Base-by-base conservation (phyloP, 2,888 invertebrate genomes). In the Nebria brevicollis region DNA sequence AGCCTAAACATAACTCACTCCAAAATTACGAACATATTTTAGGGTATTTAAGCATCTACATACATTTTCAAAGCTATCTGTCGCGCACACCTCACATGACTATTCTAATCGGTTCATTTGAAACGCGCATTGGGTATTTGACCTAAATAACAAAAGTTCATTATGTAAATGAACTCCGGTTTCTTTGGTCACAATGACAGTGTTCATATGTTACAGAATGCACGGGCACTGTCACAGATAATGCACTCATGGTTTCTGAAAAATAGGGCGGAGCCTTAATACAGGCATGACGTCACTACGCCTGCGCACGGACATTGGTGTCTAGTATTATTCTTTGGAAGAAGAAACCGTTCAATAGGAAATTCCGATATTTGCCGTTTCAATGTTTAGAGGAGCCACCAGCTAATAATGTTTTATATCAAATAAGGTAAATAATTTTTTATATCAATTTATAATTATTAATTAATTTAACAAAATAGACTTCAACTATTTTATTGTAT, bases 311-410 rank as follows among this genome's bases (percentile, higher is more conserved):
- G 72, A 66, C 42, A 11, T 13, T 25, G 13, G 75, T 43, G 65
- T 72, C 11, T 54, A 54, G 54, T 68, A 4, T 34, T 34, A 34
- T 34, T 68, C 68, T 13, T 8, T 41, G 20, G 68, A 20, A 25
- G n/a, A n/a, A 11, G 25, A 54, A 26, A 75, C 8, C 75, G 80
- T 75, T 80, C 80, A 75, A 80, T 80, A 80, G 75, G 70, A 75
- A 64, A 80, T 80, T 80, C 80, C 42, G n/a, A 64, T 11, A 54
- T 80, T 80, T 65, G 26, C 43, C 80, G 80, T 8, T 65, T 68
- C 8, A n/a, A 6, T 42, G 54, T 13, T 10, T 25, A 75, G 72
- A 41, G 80, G 80, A 80, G 80, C 80, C 80, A 80, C 80, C 75
- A 80, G 54, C 80, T 80, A 64, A 66, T 72, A 74, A 68, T 25